These are phyloP conservation scores for Oreortyx pictus DNA, from an alignment of 2,797 vertebrate genomes.

Conservation along the genomic window DNA sequence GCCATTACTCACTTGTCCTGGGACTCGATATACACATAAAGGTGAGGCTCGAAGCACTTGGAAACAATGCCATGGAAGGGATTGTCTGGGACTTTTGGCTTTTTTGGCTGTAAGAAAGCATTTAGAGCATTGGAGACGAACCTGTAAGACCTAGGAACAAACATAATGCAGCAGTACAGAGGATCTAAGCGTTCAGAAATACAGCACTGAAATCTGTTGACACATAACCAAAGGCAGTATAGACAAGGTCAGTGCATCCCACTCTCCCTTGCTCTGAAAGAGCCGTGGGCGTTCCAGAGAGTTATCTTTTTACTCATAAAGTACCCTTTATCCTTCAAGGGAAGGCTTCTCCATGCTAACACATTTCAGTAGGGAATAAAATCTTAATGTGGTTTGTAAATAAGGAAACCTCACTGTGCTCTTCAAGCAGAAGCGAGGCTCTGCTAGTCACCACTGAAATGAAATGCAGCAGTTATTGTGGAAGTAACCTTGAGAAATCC, in stretches of 20 bases:
- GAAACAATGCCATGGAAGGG: conserved; percentile 98
- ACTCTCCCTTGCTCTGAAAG: not conserved
- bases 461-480: not conserved
- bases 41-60: conserved; percentile 99
- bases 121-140: conserved; percentile 40
- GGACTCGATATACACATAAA: conserved; percentile 98
- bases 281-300: not conserved
- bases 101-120: conserved; percentile 88
- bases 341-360: not conserved
- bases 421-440: not conserved
- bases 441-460: not conserved
- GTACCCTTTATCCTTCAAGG: not conserved
- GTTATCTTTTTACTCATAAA: not conserved
- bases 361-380: not conserved
- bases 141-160: not conserved
- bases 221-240: not conserved
- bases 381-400: conserved; percentile 26
- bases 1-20: conserved; percentile 95
- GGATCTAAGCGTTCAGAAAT: not conserved
- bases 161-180: not conserved
- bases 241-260: not conserved
- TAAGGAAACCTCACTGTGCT: not conserved
- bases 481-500: not conserved
- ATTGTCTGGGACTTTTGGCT: conserved; percentile 94
- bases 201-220: not conserved